Evolutionary conservation across 2,797 vertebrate genomes (phyloP).

Genomic region (Hybognathus amarus): DNA sequence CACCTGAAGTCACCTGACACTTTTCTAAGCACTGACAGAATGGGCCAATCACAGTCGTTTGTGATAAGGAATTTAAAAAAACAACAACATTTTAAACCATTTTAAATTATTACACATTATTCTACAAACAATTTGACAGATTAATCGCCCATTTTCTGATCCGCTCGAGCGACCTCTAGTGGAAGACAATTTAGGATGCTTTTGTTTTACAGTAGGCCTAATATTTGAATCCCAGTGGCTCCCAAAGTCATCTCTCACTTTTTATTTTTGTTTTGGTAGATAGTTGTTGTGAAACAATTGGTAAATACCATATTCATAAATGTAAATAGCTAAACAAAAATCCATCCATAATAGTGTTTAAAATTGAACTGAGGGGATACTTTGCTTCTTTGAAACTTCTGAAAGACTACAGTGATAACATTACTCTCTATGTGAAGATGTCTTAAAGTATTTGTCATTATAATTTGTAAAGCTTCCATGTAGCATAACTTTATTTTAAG

Average conservation of each 20-base stretch:
- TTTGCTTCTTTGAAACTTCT: too few species aligned
- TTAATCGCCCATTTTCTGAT: background rate
- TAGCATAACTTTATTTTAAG: too few species aligned
- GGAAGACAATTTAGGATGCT: background rate
- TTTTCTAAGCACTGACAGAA: background rate
- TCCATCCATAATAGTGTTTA: too few species aligned
- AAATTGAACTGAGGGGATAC: too few species aligned
- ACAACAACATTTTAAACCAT: background rate
- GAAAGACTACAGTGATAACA: too few species aligned
- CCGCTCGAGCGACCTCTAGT: background rate
- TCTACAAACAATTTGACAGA: background rate
- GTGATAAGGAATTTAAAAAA: background rate
- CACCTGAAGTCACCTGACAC: background rate
- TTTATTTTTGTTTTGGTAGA: background rate
- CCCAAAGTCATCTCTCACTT: background rate
- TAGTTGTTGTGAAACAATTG: background rate
- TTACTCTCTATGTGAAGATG: too few species aligned
- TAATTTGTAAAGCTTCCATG: too few species aligned
- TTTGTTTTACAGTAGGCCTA: too few species aligned
- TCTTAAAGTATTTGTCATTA: too few species aligned
- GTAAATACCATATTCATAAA: too few species aligned
- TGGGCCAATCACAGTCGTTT: background rate
- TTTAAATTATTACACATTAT: background rate
- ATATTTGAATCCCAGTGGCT: background rate
- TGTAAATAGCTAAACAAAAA: too few species aligned